Percentiles rank a stretch among this genome's conserved stretches.
Evolutionary conservation across 2,888 invertebrate genomes (phyloP).

Genomic region (Caenorhabditis japonica): DNA sequence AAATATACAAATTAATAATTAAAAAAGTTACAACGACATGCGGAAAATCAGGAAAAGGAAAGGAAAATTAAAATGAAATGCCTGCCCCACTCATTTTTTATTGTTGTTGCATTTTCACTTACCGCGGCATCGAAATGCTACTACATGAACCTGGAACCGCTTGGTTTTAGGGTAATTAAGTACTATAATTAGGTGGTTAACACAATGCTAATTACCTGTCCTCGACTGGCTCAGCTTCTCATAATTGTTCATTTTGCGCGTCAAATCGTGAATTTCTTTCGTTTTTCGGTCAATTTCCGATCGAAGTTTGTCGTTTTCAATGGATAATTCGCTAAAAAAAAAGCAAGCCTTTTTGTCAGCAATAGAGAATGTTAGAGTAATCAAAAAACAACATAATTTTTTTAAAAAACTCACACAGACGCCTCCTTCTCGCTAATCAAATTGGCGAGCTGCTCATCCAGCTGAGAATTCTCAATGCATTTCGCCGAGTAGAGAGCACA

Average conservation of each 20-base stretch:
- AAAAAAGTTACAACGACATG: too few relatives aligned
- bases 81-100: slow-evolving; percentile 6
- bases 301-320: slow-evolving; percentile 54
- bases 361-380: too few relatives aligned
- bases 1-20: slow-evolving; percentile 1
- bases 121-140: slow-evolving; percentile 58
- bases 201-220: slow-evolving; percentile 34
- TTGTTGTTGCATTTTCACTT: slow-evolving; percentile 20
- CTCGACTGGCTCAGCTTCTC: slow-evolving; percentile 48
- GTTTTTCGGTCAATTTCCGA: slow-evolving; percentile 51
- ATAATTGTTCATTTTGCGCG: slow-evolving; percentile 45
- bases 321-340: slow-evolving; percentile 46
- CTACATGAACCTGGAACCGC: slow-evolving; percentile 57
- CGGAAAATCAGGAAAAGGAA: neutral
- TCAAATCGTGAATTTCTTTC: slow-evolving; percentile 52
- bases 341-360: slow-evolving; percentile 17
- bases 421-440: slow-evolving; percentile 51
- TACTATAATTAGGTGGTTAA: too few relatives aligned
- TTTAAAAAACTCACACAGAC: slow-evolving; percentile 30
- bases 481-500: slow-evolving; percentile 75
- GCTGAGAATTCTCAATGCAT: slow-evolving; percentile 75
- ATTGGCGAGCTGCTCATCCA: slow-evolving; percentile 70
- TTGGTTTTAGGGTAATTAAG: too few relatives aligned
- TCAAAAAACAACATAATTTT: neutral
- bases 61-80: neutral